Percentiles rank a stretch among this genome's conserved stretches.
Evolutionary conservation across 53 echinoderm and acorn worm species (phyloP).

Genomic region (Zoroaster sp.): DNA sequence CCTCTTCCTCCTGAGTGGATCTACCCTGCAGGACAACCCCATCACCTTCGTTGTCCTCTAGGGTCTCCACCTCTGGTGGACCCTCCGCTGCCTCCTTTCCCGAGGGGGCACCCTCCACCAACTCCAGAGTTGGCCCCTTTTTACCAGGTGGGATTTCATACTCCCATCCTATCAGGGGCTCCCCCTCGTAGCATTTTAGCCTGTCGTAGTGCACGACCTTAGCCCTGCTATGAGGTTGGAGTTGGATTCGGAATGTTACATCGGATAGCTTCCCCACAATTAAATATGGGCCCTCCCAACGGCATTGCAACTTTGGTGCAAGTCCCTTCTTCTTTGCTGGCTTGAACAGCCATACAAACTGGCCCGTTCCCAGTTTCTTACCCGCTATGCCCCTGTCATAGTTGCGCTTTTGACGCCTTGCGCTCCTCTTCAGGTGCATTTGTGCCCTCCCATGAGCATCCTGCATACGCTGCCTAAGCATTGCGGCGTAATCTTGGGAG

Average conservation of each 20-base stretch:
- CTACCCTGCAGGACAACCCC: not conserved
- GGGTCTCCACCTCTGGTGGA: not conserved
- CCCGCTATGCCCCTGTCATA: not conserved
- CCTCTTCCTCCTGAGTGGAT: not conserved
- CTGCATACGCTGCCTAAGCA: no score
- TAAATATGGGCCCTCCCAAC: constrained; percentile 29
- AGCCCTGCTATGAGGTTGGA: not conserved
- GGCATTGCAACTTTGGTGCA: not conserved
- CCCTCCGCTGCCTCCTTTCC: not conserved
- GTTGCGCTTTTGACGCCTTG: constrained; percentile 1
- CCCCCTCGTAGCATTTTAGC: not conserved
- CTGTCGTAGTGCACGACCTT: constrained; percentile 36
- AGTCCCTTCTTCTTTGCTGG: not conserved
- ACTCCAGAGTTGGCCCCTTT: not conserved
- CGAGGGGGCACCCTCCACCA: not conserved
- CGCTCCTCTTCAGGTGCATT: not conserved
- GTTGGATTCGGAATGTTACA: constrained; percentile 1
- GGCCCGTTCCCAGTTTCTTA: not conserved
- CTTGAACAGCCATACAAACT: constrained; percentile 40
- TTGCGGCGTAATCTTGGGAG: no score
- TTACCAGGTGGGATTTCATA: not conserved
- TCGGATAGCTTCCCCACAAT: not conserved
- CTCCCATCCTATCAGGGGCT: not conserved
- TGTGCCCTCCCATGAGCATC: no score
- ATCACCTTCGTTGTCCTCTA: not conserved